Evolutionary conservation across 2,888 invertebrate species (phyloP), one percentile per base, ranked within the genome.

Genomic region (Heptascelio sp.): DNA sequence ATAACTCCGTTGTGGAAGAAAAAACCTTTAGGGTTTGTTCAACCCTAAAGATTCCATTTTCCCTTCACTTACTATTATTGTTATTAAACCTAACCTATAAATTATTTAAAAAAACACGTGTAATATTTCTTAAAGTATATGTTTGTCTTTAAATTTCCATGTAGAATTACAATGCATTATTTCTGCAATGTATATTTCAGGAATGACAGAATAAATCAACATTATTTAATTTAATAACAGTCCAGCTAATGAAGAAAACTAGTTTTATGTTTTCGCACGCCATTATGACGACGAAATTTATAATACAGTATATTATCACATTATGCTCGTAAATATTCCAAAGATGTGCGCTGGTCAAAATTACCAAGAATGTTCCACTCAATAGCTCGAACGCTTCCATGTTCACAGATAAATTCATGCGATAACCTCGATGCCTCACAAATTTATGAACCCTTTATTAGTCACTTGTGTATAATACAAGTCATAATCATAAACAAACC

Each of bases 381-480:
- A 73, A 83, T 83, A 75, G 82, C 73, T 83, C 70, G 78, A 83
- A 75, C 83, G 71, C 73, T 83, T 79, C 83, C 79, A 83, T 83
- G 79, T 83, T 79, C 73, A 75, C 64, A 83, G 83, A 83, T 83
- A 83, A 83, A 83, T 79, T 83, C 79, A 53, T 57, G 82, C 68
- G 82, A 82, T 82, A 82, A 78, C 73, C 78, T 82, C 82, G 82
- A 82, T 82, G 77, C 68, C 72, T 82, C 82, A 82, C 72, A 82
- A 82, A 82, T 82, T 82, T 82, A 82, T 82, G 82, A 82, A 82
- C 82, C 82, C 82, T 82, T 82, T 82, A 82, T 78, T 82, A 82
- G 77, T 82, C 82, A 75, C 80, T 81, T 76, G 76, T 76, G 76
- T 76, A 76, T 81, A 81, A 82, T 65, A 78, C 78, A 60, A 82